Conservation (phyloP, 2,797 vertebrate species). For the Rhynchotus rufescens region DNA sequence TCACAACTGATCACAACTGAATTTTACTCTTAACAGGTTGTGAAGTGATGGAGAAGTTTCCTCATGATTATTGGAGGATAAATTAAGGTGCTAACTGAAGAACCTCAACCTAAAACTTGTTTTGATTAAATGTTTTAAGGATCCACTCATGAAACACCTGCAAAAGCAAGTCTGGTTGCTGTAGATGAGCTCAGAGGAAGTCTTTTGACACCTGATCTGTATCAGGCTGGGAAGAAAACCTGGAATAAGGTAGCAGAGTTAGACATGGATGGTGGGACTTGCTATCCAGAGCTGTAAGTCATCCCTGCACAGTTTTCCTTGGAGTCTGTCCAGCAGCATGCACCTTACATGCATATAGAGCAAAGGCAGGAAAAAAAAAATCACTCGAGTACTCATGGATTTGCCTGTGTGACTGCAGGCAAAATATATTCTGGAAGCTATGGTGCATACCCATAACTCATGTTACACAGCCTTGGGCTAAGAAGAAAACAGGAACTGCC, state of each 20-base stretch:
- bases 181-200: background rate
- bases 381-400: fast-evolving
- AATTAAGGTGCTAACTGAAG: background rate
- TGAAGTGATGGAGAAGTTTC: background rate
- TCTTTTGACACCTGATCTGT: fast-evolving
- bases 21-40: background rate
- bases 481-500: slow-evolving; percentile 3
- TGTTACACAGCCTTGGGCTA: background rate
- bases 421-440: background rate
- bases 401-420: background rate
- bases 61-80: background rate
- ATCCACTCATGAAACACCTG: background rate
- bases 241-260: background rate
- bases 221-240: background rate
- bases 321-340: background rate
- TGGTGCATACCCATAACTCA: background rate
- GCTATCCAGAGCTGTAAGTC: background rate
- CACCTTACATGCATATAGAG: background rate
- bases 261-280: background rate
- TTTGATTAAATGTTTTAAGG: background rate
- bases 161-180: background rate
- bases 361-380: background rate
- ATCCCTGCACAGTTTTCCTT: background rate
- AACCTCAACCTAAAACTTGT: background rate
- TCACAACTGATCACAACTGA: background rate